These are phyloP conservation scores for Leptinotarsa undecemlineata DNA, from an alignment of 1,140 invertebrate species.

Conservation along the genomic window DNA sequence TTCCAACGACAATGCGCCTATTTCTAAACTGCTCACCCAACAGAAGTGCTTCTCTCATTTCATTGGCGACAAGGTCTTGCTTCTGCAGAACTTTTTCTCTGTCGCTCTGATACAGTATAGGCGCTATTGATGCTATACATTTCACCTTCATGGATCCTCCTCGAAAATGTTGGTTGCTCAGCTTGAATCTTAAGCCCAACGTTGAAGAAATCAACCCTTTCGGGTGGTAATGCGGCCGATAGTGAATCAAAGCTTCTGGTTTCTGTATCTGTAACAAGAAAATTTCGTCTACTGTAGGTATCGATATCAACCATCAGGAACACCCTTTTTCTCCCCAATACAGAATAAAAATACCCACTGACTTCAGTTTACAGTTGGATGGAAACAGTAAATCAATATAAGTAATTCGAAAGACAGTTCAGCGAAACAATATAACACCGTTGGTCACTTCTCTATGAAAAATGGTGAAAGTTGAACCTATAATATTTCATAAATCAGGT, in stretches of 20 bases:
- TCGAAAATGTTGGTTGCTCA: conserved; percentile 58
- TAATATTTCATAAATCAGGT: no score
- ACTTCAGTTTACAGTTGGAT: no score
- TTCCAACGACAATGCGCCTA: no score
- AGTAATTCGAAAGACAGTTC: no score
- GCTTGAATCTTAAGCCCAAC: conserved; percentile 60
- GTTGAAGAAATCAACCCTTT: conserved; percentile 62
- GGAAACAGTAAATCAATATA: no score
- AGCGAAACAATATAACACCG: no score
- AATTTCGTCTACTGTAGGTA: no score
- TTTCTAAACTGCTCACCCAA: conserved; percentile 56
- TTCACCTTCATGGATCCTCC: conserved; percentile 63
- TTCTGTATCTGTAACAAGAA: conserved; percentile 55
- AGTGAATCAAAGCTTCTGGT: conserved; percentile 56
- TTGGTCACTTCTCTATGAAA: no score
- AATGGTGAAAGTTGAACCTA: no score
- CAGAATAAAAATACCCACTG: no score
- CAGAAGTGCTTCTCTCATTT: conserved; percentile 63
- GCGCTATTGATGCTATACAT: conserved; percentile 63
- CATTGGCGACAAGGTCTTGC: conserved; percentile 48
- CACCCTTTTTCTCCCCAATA: no score
- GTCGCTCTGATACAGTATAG: conserved; percentile 63
- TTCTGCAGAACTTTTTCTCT: conserved; percentile 59
- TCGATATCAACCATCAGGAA: no score
- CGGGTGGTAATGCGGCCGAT: conserved; percentile 58